phyloP scores from a whole-genome alignment of 2,113 vertebrate species.

The Pteropus alecto region DNA sequence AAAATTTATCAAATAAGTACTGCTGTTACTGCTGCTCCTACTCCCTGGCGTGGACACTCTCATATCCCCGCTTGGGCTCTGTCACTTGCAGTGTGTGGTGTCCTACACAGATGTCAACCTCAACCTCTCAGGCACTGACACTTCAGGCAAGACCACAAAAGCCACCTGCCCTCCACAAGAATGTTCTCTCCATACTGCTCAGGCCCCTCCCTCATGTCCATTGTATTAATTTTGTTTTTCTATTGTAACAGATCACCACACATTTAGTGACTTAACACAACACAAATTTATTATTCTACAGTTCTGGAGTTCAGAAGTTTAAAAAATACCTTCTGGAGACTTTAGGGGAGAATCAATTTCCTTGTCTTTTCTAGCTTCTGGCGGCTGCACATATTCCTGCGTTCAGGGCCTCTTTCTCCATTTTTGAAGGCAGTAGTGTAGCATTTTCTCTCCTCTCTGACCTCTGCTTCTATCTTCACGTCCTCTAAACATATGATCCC shows the following conservation, averaged over 20 bases:
- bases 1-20: background rate
- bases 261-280: background rate
- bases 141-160: background rate
- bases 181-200: background rate
- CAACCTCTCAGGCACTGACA: background rate
- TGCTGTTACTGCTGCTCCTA: background rate
- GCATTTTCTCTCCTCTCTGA: background rate
- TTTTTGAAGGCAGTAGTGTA: background rate
- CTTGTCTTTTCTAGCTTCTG: background rate
- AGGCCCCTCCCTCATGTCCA: background rate
- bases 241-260: background rate
- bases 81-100: background rate
- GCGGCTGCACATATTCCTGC: background rate
- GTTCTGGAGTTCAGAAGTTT: background rate
- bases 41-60: background rate
- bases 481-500: background rate
- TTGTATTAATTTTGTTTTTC: background rate
- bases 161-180: background rate
- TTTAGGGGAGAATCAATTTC: background rate
- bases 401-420: background rate
- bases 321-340: background rate
- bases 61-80: background rate
- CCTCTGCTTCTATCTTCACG: background rate
- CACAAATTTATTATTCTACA: background rate
- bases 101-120: background rate